A percentile compares a stretch with the other conserved stretches of the same genome.
These are phyloP conservation scores for Vulpes vulpes DNA, from an alignment of 2,113 vertebrate species.

Conservation along the genomic window DNA sequence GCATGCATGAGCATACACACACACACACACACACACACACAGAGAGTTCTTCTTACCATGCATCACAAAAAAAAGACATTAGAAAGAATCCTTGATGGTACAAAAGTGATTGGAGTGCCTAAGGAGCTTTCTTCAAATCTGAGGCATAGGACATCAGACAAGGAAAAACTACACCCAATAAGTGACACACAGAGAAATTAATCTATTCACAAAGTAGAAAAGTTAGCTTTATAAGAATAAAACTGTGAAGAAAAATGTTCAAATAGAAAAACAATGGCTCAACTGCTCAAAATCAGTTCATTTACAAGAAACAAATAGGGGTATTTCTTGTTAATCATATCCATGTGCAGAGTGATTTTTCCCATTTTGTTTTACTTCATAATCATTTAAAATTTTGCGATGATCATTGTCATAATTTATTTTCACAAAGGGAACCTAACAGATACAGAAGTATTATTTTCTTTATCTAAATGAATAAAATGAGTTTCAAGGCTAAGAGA, in stretches of 20 bases:
- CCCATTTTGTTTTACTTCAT: background rate
- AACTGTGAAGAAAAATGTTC: slow-evolving; percentile 43
- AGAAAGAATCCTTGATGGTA: slow-evolving; percentile 16
- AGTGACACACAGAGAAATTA: background rate
- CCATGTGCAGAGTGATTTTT: background rate
- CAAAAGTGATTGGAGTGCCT: background rate
- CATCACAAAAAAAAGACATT: slow-evolving; percentile 10
- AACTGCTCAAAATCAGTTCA: background rate
- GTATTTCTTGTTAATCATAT: background rate
- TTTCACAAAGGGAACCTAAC: background rate
- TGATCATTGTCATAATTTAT: background rate
- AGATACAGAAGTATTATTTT: background rate
- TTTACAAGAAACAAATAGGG: background rate
- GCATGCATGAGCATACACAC: too few species aligned
- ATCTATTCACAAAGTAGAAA: slow-evolving; percentile 44
- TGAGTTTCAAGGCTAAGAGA: background rate
- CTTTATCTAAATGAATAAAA: background rate
- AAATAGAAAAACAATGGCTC: slow-evolving; percentile 34
- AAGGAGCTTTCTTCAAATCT: slow-evolving; percentile 63
- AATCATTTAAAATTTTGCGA: background rate
- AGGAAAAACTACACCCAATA: slow-evolving; percentile 21
- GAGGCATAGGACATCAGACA: slow-evolving; percentile 52
- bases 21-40: too few species aligned
- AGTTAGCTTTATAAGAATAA: background rate
- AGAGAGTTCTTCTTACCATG: background rate